A percentile compares a stretch with the other conserved stretches of the same genome.
phyloP scores from a whole-genome alignment of 2,888 invertebrate genomes.

The Koerneria pararmatus region DNA sequence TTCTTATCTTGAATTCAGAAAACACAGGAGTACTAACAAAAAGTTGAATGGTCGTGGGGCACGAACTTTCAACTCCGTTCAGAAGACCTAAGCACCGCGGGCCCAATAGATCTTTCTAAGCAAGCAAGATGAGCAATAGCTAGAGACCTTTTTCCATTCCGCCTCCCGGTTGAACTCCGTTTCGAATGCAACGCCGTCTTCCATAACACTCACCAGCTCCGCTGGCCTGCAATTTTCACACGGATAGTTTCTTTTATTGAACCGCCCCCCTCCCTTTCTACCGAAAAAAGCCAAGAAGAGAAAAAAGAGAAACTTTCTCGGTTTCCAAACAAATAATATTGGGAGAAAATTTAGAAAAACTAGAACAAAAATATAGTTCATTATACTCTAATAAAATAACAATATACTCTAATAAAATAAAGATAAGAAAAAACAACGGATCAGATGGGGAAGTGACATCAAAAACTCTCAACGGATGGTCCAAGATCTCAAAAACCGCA shows the following conservation, averaged over 20 bases:
- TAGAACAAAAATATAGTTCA: neutral
- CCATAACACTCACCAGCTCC: slow-evolving; percentile 29
- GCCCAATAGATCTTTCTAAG: neutral
- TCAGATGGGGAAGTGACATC: too few relatives aligned
- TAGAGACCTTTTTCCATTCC: slow-evolving; percentile 31
- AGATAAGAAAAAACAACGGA: too few relatives aligned
- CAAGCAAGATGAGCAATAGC: slow-evolving; percentile 3
- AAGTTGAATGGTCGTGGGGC: slow-evolving; percentile 5
- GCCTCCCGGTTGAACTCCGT: slow-evolving; percentile 30
- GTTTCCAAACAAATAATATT: neutral
- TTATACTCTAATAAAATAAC: neutral
- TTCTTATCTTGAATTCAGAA: too few relatives aligned
- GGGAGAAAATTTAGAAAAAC: neutral
- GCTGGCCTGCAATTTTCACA: slow-evolving; percentile 16
- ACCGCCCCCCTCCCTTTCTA: too few relatives aligned
- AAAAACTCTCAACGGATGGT: too few relatives aligned
- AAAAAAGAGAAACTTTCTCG: too few relatives aligned
- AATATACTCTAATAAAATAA: too few relatives aligned
- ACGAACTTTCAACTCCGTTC: too few relatives aligned
- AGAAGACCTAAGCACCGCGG: too few relatives aligned
- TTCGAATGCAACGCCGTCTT: slow-evolving; percentile 41
- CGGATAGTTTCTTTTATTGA: neutral
- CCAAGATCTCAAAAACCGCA: too few relatives aligned
- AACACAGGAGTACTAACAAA: too few relatives aligned
- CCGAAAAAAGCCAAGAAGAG: too few relatives aligned